Conservation (phyloP, 1,140 invertebrate species). For the Eufriesea mexicana region DNA sequence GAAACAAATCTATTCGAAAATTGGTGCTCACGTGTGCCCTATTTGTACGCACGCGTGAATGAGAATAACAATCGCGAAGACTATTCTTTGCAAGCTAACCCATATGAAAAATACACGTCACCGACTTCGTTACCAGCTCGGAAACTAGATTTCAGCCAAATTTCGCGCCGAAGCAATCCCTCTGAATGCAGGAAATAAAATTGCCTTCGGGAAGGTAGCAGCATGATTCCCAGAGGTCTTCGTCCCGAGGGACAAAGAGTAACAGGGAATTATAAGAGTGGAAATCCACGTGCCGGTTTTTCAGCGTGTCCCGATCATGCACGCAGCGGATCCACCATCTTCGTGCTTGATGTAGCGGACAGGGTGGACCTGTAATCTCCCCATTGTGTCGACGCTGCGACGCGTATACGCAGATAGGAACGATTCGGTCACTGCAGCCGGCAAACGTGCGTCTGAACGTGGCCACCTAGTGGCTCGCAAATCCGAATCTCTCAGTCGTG, state of each 20-base stretch:
- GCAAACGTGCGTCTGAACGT: slow-evolving; percentile 26
- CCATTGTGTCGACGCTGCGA: slow-evolving; percentile 64
- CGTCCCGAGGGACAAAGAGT: slow-evolving; percentile 10
- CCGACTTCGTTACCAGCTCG: neutral
- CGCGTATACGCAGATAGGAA: slow-evolving; percentile 67
- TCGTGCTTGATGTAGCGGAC: slow-evolving; percentile 63
- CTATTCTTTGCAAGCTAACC: neutral
- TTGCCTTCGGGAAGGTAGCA: neutral
- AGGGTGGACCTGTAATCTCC: slow-evolving; percentile 61
- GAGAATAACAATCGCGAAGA: neutral
- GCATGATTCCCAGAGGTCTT: neutral
- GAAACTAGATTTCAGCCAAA: neutral
- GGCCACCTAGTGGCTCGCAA: slow-evolving; percentile 10
- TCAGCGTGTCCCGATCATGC: slow-evolving; percentile 22
- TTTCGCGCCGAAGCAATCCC: neutral
- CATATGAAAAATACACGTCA: neutral
- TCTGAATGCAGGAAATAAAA: neutral
- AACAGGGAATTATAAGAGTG: slow-evolving; percentile 41
- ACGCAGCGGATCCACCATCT: slow-evolving; percentile 49
- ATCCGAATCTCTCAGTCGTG: slow-evolving; percentile 16
- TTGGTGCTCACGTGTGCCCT: neutral
- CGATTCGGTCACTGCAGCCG: slow-evolving; percentile 50
- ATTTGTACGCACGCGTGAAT: neutral
- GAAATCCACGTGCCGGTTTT: slow-evolving; percentile 46
- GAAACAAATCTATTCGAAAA: neutral